phyloP scores from a whole-genome alignment of 2,113 vertebrate genomes.

The Cynocephalus volans region DNA sequence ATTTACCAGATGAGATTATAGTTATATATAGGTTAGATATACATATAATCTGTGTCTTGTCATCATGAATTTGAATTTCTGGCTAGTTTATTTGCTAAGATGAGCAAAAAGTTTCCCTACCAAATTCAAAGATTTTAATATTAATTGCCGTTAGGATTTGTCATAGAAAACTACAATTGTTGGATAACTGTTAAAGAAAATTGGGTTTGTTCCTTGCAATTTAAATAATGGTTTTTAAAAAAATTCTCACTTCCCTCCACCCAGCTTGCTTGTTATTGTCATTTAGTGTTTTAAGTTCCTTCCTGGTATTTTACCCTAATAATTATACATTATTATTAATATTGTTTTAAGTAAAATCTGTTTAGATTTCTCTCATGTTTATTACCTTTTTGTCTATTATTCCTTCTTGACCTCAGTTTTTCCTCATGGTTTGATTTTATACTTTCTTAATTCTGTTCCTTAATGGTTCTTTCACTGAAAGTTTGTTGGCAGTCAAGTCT shows the following conservation, averaged over 20 bases:
- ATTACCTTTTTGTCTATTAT: background rate
- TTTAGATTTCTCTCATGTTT: background rate
- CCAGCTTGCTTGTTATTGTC: background rate
- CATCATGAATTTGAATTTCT: background rate
- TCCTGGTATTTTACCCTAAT: background rate
- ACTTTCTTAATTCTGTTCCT: background rate
- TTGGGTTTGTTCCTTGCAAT: background rate
- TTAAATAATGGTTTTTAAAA: background rate
- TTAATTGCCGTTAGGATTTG: background rate
- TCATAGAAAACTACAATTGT: background rate
- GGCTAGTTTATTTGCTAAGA: background rate
- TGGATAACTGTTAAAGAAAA: background rate
- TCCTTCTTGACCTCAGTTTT: background rate
- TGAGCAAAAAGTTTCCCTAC: background rate
- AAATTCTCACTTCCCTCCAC: background rate
- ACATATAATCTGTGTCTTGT: too few species aligned
- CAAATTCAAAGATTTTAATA: background rate
- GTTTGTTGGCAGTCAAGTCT: background rate
- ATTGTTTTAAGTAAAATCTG: background rate
- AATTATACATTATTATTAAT: background rate
- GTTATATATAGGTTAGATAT: background rate
- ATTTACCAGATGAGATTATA: background rate
- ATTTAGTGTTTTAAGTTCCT: background rate
- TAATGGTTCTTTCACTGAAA: background rate
- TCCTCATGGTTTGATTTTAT: background rate